Conservation (phyloP, 2,797 vertebrate species). For the Eurystomus glaucurus region DNA sequence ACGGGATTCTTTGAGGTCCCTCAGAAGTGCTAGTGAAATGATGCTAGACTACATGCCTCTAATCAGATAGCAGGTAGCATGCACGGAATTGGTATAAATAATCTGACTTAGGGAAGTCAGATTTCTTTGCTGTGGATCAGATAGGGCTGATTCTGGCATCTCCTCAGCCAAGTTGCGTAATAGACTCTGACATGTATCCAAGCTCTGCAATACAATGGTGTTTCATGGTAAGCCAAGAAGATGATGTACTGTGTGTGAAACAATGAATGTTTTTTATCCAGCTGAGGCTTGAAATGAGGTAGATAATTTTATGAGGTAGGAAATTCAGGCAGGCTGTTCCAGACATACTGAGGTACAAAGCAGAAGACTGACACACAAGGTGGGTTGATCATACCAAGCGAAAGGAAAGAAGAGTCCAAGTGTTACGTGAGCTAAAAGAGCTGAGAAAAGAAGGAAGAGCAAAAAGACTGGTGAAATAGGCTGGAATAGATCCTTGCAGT, state of each 20-base stretch:
- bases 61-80: background rate
- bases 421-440: background rate
- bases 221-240: conserved; percentile 24
- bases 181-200: conserved; percentile 1
- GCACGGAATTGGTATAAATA: background rate
- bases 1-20: background rate
- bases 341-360: background rate
- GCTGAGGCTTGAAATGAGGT: background rate
- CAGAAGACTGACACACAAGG: background rate
- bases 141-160: background rate
- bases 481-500: background rate
- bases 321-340: background rate
- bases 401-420: background rate
- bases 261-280: conserved; percentile 5
- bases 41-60: background rate
- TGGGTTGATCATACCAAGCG: background rate
- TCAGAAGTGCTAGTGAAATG: background rate
- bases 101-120: background rate
- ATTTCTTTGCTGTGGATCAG: conserved; percentile 10
- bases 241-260: conserved; percentile 27
- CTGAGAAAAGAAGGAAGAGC: background rate
- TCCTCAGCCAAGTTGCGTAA: background rate
- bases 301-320: conserved; percentile 4
- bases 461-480: background rate
- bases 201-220: background rate